Base-by-base conservation (phyloP, 1,140 invertebrate genomes). In the Pemphigus obesinymphae region DNA sequence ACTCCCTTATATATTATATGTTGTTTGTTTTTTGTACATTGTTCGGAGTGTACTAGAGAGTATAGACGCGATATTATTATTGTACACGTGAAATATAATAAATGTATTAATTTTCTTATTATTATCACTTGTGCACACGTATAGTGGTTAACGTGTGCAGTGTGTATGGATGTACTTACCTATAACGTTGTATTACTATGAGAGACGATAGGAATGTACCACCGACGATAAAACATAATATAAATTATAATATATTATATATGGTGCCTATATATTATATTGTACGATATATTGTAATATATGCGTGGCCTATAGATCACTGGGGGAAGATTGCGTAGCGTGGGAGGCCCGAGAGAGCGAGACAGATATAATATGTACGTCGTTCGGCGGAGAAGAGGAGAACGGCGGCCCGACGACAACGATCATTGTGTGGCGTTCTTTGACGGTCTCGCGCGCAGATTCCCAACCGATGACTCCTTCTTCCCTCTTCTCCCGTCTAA, bases 291-390 rank as follows among this genome's bases (percentile, higher is more conserved):
- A 4, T 15, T 34, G 15, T 70, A n/a, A 31, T 73, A 10, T 50
- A n/a, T 50, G 70, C 70, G 68, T 17, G 50, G 73, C 50, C 50
- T 78, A 63, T 80, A 80, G 76, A 80, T 80, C 76, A 80, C 76
- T 23, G 34, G 45, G 76, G 76, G 37, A 61, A 80, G 76, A 80
- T 80, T 80, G 53, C 73, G 73, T 76, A 61, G 76, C 76, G 76
- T 80, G 53, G 76, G 76, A 80, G 76, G 76, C 76, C 70, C 15
- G 29, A 70, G 66, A 45, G 43, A 70, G 23, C 23, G 23, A 29
- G 40, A 15, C 23, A 26, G 40, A 45, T 5, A n/a, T n/a, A n/a
- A n/a, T n/a, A n/a, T 26, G 45, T 26, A 11, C 40, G 50, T 7
- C 66, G 31, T 23, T 11, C 26, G 34, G 4, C 15, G 66, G 26